These are phyloP conservation scores for Pluvialis apricaria DNA, from an alignment of 2,113 vertebrate species.

Conservation along the genomic window DNA sequence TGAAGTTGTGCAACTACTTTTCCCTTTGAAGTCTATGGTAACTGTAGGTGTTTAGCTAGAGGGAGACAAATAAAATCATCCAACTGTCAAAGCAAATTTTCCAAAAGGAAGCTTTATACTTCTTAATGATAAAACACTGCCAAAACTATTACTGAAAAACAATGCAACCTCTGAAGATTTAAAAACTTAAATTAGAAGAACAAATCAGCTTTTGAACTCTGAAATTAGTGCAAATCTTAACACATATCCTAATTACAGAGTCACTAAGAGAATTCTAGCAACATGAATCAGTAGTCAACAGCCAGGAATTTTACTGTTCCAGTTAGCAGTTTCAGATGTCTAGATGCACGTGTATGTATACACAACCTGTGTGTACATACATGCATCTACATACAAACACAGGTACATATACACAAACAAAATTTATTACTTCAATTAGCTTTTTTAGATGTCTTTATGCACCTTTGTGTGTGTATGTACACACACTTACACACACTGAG, in stretches of 20 bases:
- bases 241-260: slow-evolving; percentile 15
- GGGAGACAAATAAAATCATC: neutral
- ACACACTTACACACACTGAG: neutral
- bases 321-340: neutral
- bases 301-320: neutral
- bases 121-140: neutral
- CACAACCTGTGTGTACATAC: neutral
- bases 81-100: neutral
- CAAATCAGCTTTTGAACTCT: neutral
- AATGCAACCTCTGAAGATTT: neutral
- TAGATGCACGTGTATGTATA: rapidly evolving
- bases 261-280: neutral
- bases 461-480: neutral
- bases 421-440: neutral
- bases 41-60: neutral
- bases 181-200: slow-evolving; percentile 9
- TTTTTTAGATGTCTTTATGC: neutral
- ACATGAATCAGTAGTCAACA: neutral
- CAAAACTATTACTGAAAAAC: slow-evolving; percentile 1
- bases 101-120: neutral
- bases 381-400: neutral
- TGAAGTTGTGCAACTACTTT: neutral
- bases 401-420: neutral
- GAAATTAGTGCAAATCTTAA: slow-evolving; percentile 7
- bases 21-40: slow-evolving; percentile 4